Percentiles rank a stretch among this genome's conserved stretches.
Conservation (phyloP, 2,797 vertebrate genomes). For the Botia kubotai region DNA sequence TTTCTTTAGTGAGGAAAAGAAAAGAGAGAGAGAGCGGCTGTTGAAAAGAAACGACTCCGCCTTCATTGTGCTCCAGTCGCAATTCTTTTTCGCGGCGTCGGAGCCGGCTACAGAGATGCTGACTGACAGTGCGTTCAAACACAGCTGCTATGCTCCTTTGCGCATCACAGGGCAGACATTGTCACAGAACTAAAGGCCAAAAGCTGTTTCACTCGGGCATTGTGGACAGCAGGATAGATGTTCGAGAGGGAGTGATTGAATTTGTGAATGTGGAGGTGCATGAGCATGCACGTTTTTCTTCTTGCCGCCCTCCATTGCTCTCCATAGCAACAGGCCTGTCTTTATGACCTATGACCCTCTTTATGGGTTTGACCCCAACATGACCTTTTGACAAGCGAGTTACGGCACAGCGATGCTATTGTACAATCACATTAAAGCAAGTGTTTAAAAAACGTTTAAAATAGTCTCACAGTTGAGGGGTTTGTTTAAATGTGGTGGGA, state of each 20-base stretch:
- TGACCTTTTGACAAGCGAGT: slow-evolving; percentile 49
- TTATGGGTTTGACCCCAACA: slow-evolving; percentile 51
- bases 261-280: slow-evolving; percentile 22
- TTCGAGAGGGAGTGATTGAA: slow-evolving; percentile 53
- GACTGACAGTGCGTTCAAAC: slow-evolving; percentile 43
- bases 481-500: slow-evolving; percentile 17
- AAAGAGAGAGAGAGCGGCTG: background rate
- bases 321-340: slow-evolving; percentile 38
- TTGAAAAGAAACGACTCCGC: slow-evolving; percentile 46
- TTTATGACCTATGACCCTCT: background rate
- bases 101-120: slow-evolving; percentile 19
- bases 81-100: slow-evolving; percentile 11
- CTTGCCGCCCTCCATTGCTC: background rate
- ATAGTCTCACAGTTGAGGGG: background rate
- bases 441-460: slow-evolving; percentile 8
- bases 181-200: slow-evolving; percentile 44
- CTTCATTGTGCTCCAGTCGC: slow-evolving; percentile 41
- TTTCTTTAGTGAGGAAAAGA: slow-evolving; percentile 25
- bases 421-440: background rate
- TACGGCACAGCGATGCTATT: background rate
- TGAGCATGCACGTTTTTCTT: background rate
- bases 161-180: slow-evolving; percentile 49
- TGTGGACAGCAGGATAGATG: slow-evolving; percentile 32
- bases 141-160: slow-evolving; percentile 38
- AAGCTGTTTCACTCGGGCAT: slow-evolving; percentile 38